phyloP scores from a whole-genome alignment of 2,888 invertebrate species.

The Rhimphoctona megacephalus region DNA sequence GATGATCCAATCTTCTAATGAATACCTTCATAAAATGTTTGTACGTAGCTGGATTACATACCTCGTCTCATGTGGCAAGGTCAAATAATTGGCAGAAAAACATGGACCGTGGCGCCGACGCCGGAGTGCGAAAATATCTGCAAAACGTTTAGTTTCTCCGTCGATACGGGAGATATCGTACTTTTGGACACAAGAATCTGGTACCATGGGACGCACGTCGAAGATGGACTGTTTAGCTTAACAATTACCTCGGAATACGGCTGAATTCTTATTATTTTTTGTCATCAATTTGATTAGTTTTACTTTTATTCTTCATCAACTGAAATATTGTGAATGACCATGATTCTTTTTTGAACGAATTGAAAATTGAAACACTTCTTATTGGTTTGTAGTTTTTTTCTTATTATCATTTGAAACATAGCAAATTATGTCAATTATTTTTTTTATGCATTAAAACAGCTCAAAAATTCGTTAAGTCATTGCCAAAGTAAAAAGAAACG shows the following conservation, averaged over 20 bases:
- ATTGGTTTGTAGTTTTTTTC: neutral
- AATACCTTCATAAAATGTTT: conserved; percentile 23
- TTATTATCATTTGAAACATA: neutral
- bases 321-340: neutral
- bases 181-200: conserved; percentile 95
- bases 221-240: conserved; percentile 92
- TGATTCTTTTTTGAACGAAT: neutral
- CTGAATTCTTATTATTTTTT: conserved; percentile 79
- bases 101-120: conserved; percentile 93
- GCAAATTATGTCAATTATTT: too few species aligned
- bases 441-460: too few species aligned
- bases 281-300: neutral
- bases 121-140: conserved; percentile 94
- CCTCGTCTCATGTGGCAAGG: conserved; percentile 97
- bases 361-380: neutral
- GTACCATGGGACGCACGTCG: conserved; percentile 95
- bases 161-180: conserved; percentile 95
- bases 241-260: conserved; percentile 97
- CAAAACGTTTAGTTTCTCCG: conserved; percentile 90
- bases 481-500: too few species aligned
- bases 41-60: conserved; percentile 94
- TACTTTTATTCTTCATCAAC: neutral
- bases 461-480: too few species aligned
- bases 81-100: conserved; percentile 94
- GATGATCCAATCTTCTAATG: neutral